Evolutionary conservation across 2,888 invertebrate species (phyloP).

Genomic region (Acronicta psi): DNA sequence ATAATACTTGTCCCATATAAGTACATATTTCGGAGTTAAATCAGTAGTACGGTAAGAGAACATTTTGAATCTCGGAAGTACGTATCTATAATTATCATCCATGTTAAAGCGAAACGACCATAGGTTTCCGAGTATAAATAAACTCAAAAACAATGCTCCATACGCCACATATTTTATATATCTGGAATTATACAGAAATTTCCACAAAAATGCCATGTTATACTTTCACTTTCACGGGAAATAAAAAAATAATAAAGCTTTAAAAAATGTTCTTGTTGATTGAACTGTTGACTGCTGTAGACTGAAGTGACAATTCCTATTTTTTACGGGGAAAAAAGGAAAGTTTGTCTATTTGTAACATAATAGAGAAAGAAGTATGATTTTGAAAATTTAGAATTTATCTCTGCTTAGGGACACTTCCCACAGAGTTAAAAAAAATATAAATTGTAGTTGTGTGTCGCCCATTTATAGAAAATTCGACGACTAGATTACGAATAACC

Average conservation of each 20-base stretch:
- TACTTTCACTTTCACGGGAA: neutral
- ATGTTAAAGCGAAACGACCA: neutral
- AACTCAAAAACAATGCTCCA: slow-evolving; percentile 11
- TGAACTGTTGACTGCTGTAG: neutral
- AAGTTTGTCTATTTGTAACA: too few relatives aligned
- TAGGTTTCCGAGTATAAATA: slow-evolving; percentile 16
- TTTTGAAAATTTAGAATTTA: too few relatives aligned
- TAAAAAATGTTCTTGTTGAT: too few relatives aligned
- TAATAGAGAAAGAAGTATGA: neutral
- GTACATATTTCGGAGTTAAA: slow-evolving; percentile 52
- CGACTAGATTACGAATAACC: too few relatives aligned
- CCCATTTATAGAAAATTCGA: too few relatives aligned
- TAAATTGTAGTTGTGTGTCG: too few relatives aligned
- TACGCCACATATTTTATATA: slow-evolving; percentile 24
- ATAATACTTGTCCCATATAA: slow-evolving; percentile 58
- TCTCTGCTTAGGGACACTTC: too few relatives aligned
- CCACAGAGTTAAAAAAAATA: too few relatives aligned
- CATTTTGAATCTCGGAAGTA: neutral
- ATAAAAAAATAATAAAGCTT: slow-evolving; percentile 10
- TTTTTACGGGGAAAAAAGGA: too few relatives aligned
- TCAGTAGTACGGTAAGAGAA: slow-evolving; percentile 8
- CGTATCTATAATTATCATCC: neutral
- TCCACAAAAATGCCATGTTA: slow-evolving; percentile 22
- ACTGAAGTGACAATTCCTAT: neutral
- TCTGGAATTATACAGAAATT: slow-evolving; percentile 26